Evolutionary conservation across 2,797 vertebrate species (phyloP), one percentile per base, ranked within the genome.

Genomic region (Siniperca obscura): DNA sequence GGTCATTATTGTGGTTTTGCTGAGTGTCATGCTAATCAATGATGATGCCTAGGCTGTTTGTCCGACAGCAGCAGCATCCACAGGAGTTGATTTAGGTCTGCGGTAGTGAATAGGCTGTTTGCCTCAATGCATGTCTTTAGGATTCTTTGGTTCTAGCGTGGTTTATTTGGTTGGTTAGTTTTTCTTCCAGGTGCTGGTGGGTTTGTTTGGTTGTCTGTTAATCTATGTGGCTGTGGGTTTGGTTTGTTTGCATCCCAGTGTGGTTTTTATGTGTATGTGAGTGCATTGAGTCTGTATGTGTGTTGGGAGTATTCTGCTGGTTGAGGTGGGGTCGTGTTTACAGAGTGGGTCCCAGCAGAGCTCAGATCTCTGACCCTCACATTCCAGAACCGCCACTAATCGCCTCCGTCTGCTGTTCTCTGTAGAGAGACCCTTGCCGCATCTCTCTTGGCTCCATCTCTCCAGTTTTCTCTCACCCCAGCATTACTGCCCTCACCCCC

Each of bases 311-410:
- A 83, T 89, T 92, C 81, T 89, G 70, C 83, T 89, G 88, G 90
- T 82, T 86, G 92, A 93, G 93, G 92, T 86, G 78, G 91, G 94
- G 92, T 91, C 72, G 72, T 95, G 95, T 95, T 95, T 95, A 95
- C 92, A 93, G 92, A 93, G 92, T 68, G 84, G 92, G 93, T 94
- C 93, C 93, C 94, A 94, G 88, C 93, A 94, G 93, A 95, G 92
- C 91, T 92, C 89, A 82, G 86, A 93, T 94, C 92, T 92, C 91
- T 95, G 95, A 96, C 94, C 94, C 91, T 92, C 83, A 85, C 94
- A 96, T 96, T 96, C 95, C 95, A 93, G 93, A 92, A 94, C 90
- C 89, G 82, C 93, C 91, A 66, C 94, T 94, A 95, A 95, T 96
- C 90, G 91, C 87, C 93, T 95, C 92, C 90, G 89, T 94, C 93